Base-by-base conservation (phyloP, 1,140 invertebrate genomes). In the Eriocheir sinensis region DNA sequence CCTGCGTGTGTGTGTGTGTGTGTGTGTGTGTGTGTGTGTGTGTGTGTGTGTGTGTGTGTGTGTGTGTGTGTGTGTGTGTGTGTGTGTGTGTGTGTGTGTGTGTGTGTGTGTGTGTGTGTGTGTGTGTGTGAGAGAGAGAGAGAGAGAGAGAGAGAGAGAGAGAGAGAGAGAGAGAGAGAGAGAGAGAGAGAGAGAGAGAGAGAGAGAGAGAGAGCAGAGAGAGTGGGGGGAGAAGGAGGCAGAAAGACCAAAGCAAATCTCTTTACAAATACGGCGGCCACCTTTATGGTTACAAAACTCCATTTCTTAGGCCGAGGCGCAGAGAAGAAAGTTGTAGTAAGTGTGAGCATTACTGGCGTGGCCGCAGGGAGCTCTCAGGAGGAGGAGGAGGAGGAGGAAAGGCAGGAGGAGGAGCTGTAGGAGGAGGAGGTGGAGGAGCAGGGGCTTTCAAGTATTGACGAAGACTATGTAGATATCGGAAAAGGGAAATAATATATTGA, bases 11-110 rank as follows among this genome's bases (percentile, higher is more conserved):
- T 72, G 60, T 72, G 60, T 72, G 60, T 72, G 60, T 72, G 60
- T 72, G 60, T 72, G 60, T 53, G 60, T 72, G 60, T 72, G 60
- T 27, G 60, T 27, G 60, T 72, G 60, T 72, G 60, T 72, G 60
- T 72, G 60, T 53, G 60, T 72, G 60, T 72, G 60, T 72, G 60
- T 72, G 60, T 72, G 60, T 72, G 60, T 72, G 60, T 72, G 60
- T 72, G 60, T 72, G 17, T 72, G 60, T 72, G 60, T 72, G 60
- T 72, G 83, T 86, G 83, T 85, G 83, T 85, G 83, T 85, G 83
- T 85, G 83, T 85, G 83, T 41, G 83, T 41, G 80, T 85, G 83
- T 85, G 83, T 85, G 83, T 41, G 83, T 85, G 30, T 85, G 38
- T 85, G 83, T 41, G 83, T 85, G 83, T 86, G 83, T 86, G 40